Percentiles rank a stretch among this genome's conserved stretches.
These are phyloP conservation scores for Nibea coibor DNA, from an alignment of 2,113 vertebrate species.

Conservation along the genomic window DNA sequence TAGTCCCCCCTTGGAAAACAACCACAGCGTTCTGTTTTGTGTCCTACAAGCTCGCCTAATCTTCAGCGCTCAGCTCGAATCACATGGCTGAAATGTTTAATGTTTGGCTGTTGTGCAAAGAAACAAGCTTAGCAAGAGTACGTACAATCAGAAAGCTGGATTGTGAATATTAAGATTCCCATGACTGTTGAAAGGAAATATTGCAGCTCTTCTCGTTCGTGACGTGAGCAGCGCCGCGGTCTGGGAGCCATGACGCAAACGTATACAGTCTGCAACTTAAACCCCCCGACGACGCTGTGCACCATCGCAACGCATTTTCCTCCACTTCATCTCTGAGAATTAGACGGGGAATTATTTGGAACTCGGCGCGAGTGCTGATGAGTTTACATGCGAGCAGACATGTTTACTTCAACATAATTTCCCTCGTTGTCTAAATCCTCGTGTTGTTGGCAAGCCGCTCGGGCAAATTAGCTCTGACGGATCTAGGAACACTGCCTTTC, in stretches of 20 bases:
- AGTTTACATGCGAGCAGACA: conserved; percentile 66
- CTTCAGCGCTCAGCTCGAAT: conserved; percentile 34
- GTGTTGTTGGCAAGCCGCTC: conserved; percentile 45
- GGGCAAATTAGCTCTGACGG: conserved; percentile 61
- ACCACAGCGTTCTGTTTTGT: conserved; percentile 10
- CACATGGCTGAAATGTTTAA: conserved; percentile 36
- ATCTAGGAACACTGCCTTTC: conserved; percentile 54
- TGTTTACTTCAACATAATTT: conserved; percentile 71
- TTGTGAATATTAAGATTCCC: conserved; percentile 70
- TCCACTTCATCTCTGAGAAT: conserved; percentile 51
- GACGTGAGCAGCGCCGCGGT: conserved; percentile 49
- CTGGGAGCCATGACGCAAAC: conserved; percentile 67
- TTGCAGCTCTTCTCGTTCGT: conserved; percentile 56
- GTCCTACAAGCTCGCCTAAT: conserved; percentile 21
- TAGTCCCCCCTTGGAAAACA: conserved; percentile 17
- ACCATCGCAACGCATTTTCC: conserved; percentile 56
- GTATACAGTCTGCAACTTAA: conserved; percentile 21
- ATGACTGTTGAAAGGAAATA: conserved; percentile 62
- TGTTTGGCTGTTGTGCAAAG: conserved; percentile 36
- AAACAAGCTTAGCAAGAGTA: conserved; percentile 28
- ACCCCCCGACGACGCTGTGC: conserved; percentile 34
- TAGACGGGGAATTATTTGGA: conserved; percentile 55
- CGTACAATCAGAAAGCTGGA: conserved; percentile 49
- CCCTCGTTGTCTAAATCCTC: conserved; percentile 56
- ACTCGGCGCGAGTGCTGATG: conserved; percentile 53